A percentile compares a stretch with the other conserved stretches of the same genome.
phyloP scores from a whole-genome alignment of 2,797 vertebrate genomes.

The Chaetophractus vellerosus region DNA sequence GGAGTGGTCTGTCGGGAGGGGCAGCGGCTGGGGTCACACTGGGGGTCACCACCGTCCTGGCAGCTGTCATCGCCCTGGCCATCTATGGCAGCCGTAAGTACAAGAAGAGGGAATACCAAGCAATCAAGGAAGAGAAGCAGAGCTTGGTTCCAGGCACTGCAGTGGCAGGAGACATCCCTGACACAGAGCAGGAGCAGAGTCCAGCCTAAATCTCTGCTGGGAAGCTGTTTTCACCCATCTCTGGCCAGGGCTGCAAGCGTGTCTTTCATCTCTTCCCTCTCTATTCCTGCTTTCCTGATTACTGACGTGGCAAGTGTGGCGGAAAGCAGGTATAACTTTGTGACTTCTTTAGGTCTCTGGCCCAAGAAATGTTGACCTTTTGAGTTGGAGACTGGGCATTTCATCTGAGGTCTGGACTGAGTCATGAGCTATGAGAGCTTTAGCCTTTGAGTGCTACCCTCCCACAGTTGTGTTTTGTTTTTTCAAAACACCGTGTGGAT shows the following conservation, averaged over 20 bases:
- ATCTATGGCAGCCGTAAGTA: slow-evolving; percentile 79
- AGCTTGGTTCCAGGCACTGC: fast-evolving
- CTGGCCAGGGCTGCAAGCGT: background rate
- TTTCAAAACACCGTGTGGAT: background rate
- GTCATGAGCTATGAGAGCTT: background rate
- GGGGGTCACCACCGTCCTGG: slow-evolving; percentile 71
- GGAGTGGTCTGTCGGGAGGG: slow-evolving; percentile 80
- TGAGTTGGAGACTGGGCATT: background rate
- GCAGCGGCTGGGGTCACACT: slow-evolving; percentile 76
- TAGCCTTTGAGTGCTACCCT: background rate
- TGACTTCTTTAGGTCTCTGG: background rate
- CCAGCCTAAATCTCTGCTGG: slow-evolving; percentile 10
- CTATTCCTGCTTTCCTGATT: background rate
- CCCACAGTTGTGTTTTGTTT: background rate
- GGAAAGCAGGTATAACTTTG: background rate
- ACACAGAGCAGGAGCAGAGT: background rate
- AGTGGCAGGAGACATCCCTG: background rate
- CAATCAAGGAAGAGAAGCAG: background rate
- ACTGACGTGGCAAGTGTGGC: background rate
- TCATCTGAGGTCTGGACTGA: background rate
- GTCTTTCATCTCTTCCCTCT: background rate
- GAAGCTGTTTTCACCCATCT: background rate
- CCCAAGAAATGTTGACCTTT: background rate
- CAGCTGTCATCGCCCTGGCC: slow-evolving; percentile 31
- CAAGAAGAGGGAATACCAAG: slow-evolving; percentile 72